These are phyloP conservation scores for Phenganax stokvisi DNA, from an alignment of 92 coral and sea anemone genomes.

Conservation along the genomic window DNA sequence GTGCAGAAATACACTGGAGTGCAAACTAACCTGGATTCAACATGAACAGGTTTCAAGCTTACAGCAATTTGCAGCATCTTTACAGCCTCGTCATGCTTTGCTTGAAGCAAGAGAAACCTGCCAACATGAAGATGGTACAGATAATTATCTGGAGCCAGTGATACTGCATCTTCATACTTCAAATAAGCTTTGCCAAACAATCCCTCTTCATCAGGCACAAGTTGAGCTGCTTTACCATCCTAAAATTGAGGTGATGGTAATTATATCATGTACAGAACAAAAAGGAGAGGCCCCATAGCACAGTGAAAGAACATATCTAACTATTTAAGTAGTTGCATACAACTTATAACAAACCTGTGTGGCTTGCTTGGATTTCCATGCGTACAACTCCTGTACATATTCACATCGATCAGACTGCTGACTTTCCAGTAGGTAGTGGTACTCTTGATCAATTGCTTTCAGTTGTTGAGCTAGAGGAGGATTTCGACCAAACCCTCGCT, in stretches of 20 bases:
- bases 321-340: too few species aligned
- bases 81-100: conserved; percentile 79
- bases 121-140: conserved; percentile 88
- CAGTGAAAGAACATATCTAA: too few species aligned
- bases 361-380: conserved; percentile 85
- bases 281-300: too few species aligned
- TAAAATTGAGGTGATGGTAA: background rate
- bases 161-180: conserved; percentile 83
- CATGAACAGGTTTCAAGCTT: conserved; percentile 74
- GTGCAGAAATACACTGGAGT: too few species aligned
- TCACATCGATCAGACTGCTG: conserved; percentile 90
- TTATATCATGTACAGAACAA: too few species aligned
- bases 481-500: conserved; percentile 77
- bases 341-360: conserved; percentile 51
- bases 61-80: conserved; percentile 65
- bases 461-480: conserved; percentile 79
- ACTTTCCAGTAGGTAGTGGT: conserved; percentile 83
- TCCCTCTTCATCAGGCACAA: conserved; percentile 73
- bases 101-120: conserved; percentile 73
- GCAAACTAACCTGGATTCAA: conserved; percentile 65
- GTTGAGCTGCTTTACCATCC: conserved; percentile 71
- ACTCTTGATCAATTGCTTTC: conserved; percentile 89
- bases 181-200: conserved; percentile 81
- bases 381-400: conserved; percentile 86
- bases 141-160: conserved; percentile 63